Evolutionary conservation across 2,888 invertebrate genomes (phyloP).

Genomic region (Pyrrhosoma nymphula): DNA sequence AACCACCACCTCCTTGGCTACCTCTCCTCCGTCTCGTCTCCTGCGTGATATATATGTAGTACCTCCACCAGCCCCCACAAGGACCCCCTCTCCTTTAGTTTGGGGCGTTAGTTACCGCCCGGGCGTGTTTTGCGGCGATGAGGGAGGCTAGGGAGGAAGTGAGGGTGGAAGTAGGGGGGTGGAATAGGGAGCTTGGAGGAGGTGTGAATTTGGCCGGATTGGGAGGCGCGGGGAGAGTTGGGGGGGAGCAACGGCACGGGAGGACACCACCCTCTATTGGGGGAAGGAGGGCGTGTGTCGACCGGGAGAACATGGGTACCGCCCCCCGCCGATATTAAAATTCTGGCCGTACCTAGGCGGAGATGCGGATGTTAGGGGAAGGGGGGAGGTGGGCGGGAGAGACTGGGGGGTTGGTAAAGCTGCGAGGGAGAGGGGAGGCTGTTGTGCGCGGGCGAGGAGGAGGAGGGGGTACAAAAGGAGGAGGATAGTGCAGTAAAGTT

Average conservation of each 20-base stretch:
- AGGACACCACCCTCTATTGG: not conserved
- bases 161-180: not conserved
- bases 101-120: not conserved
- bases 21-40: not conserved
- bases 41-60: not conserved
- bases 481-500: not conserved
- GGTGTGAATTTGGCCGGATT: not conserved
- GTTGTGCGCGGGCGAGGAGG: not conserved
- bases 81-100: not conserved
- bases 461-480: too few relatives aligned
- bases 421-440: too few relatives aligned
- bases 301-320: not conserved
- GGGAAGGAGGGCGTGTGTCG: not conserved
- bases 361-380: conserved; percentile 3
- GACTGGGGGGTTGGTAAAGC: not conserved
- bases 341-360: conserved; percentile 47
- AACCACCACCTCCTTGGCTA: not conserved
- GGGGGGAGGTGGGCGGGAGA: not conserved
- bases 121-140: not conserved
- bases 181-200: not conserved
- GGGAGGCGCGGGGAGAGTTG: not conserved
- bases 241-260: not conserved
- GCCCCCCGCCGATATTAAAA: conserved; percentile 60
- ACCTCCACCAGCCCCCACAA: not conserved
- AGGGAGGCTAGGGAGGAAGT: not conserved